Evolutionary conservation across 1,140 invertebrate genomes (phyloP).

Genomic region (Euschistus heros): DNA sequence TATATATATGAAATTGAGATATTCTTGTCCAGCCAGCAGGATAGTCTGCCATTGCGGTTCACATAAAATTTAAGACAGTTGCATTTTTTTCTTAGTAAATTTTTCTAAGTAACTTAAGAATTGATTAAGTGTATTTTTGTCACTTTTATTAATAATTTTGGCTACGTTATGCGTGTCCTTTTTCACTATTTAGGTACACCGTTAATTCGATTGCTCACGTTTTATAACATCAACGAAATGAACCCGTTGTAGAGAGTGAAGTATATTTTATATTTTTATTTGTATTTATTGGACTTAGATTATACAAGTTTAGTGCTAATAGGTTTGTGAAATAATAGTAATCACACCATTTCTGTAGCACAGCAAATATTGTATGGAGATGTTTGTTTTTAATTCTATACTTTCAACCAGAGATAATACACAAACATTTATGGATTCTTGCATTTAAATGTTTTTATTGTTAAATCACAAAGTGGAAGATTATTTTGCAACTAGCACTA

Average conservation of each 20-base stretch:
- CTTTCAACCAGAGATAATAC: too few species aligned
- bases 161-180: slow-evolving; percentile 2
- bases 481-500: too few species aligned
- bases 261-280: neutral
- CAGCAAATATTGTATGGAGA: too few species aligned
- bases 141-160: slow-evolving; percentile 11
- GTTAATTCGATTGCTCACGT: slow-evolving; percentile 5
- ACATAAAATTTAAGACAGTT: slow-evolving; percentile 4
- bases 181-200: slow-evolving; percentile 6
- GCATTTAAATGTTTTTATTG: too few species aligned
- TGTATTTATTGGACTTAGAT: neutral
- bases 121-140: slow-evolving; percentile 11
- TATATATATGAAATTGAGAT: neutral
- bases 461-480: too few species aligned
- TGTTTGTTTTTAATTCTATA: too few species aligned
- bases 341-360: too few species aligned
- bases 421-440: too few species aligned
- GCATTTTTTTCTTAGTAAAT: neutral
- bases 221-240: slow-evolving; percentile 13
- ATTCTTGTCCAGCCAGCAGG: neutral
- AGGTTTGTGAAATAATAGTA: too few species aligned
- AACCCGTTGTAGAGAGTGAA: slow-evolving; percentile 9
- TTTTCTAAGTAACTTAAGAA: neutral
- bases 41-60: slow-evolving; percentile 1
- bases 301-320: neutral